Conservation (phyloP, 2,113 vertebrate species). For the Ophiodon elongatus region DNA sequence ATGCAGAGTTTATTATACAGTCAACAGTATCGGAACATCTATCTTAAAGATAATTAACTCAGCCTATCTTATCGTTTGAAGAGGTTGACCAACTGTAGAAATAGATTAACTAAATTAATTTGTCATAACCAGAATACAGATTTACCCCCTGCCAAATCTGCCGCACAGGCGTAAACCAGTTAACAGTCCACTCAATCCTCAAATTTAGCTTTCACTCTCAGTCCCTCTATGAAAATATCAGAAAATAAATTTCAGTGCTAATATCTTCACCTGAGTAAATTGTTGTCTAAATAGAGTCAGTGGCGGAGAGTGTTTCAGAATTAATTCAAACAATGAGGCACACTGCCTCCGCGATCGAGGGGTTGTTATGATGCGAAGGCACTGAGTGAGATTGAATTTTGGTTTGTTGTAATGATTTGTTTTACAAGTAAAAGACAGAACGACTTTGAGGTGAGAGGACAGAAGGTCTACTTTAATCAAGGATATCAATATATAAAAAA, state of each 20-base stretch:
- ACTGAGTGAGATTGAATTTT: constrained; percentile 40
- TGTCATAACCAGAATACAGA: constrained; percentile 2
- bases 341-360: constrained; percentile 41
- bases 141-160: constrained; percentile 24
- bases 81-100: neutral
- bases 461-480: constrained; percentile 41
- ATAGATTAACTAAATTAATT: constrained; percentile 18
- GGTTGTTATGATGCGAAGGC: constrained; percentile 33
- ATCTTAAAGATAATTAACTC: constrained; percentile 9
- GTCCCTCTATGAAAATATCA: constrained; percentile 22
- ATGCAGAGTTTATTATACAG: neutral
- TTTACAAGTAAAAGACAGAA: constrained; percentile 28
- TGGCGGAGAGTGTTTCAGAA: constrained; percentile 39
- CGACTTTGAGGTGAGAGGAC: constrained; percentile 41
- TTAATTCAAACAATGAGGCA: constrained; percentile 52
- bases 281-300: constrained; percentile 52
- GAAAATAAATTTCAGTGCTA: constrained; percentile 46
- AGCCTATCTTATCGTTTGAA: neutral
- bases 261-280: constrained; percentile 60
- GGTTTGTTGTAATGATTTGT: constrained; percentile 34
- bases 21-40: neutral
- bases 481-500: neutral
- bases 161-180: constrained; percentile 21
- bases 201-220: constrained; percentile 22
- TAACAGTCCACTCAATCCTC: constrained; percentile 3